Percentiles rank a stretch among this genome's conserved stretches.
These are phyloP conservation scores for Onychomys leucogaster DNA, from an alignment of 2,797 vertebrate species.

Conservation along the genomic window DNA sequence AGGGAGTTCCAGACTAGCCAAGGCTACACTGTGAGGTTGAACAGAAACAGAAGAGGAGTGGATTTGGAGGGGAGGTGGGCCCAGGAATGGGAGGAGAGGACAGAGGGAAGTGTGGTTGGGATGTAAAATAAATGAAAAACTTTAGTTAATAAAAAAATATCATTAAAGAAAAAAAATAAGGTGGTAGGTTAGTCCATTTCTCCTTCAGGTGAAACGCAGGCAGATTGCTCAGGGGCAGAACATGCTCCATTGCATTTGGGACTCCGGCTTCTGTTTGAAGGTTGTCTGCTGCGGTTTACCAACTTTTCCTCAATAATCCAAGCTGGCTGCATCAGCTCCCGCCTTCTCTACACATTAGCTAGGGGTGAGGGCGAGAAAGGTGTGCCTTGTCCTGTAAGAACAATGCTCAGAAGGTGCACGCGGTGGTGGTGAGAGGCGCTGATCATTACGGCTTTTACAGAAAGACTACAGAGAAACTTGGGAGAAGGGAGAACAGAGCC, in stretches of 20 bases:
- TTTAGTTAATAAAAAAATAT: neutral
- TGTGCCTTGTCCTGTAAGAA: too few relatives aligned
- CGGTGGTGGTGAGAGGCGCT: neutral
- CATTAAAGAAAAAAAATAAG: neutral
- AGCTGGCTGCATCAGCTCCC: neutral
- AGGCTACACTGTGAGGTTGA: neutral
- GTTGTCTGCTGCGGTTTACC: neutral
- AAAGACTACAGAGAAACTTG: neutral
- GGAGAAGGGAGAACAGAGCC: too few relatives aligned
- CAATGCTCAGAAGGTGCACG: neutral
- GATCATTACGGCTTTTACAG: neutral
- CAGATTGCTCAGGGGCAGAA: neutral
- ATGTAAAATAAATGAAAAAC: neutral
- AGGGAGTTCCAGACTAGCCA: neutral
- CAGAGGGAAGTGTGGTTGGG: neutral
- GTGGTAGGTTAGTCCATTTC: neutral
- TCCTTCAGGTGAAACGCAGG: neutral
- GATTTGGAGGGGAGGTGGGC: neutral
- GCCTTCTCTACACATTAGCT: neutral
- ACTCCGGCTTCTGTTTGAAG: neutral
- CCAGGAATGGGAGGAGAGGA: fast-evolving
- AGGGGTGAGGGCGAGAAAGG: neutral
- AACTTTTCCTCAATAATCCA: neutral
- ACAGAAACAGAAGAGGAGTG: too few relatives aligned
- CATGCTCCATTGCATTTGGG: neutral